Conservation (phyloP, 2,888 invertebrate species). For the Cephus pulcher region DNA sequence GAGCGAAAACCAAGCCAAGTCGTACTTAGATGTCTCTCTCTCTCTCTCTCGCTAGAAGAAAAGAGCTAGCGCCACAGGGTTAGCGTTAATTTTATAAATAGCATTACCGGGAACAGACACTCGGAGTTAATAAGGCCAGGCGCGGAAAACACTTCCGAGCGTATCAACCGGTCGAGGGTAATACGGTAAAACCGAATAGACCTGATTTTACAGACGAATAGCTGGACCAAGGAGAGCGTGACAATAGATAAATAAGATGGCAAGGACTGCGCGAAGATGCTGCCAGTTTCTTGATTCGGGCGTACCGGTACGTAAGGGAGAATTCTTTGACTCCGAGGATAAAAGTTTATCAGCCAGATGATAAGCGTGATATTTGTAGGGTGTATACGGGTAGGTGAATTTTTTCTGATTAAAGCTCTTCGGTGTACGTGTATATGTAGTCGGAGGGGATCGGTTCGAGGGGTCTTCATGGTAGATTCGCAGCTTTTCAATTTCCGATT, state of each 20-base stretch:
- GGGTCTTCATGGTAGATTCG: background rate
- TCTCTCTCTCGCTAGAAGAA: background rate
- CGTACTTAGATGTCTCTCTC: background rate
- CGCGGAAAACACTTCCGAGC: constrained; percentile 38
- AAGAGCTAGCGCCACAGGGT: constrained; percentile 7
- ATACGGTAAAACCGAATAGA: background rate
- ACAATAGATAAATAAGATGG: background rate
- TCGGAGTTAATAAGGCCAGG: constrained; percentile 47
- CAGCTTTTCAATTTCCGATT: background rate
- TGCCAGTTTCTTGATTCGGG: background rate
- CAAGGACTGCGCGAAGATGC: background rate
- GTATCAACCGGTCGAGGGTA: background rate
- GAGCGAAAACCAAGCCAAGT: background rate
- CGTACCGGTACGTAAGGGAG: background rate
- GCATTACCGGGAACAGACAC: constrained; percentile 47
- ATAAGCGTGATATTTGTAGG: background rate
- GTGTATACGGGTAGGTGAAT: background rate
- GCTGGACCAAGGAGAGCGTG: background rate
- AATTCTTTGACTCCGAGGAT: background rate
- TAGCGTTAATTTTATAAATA: constrained; percentile 53
- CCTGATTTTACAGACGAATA: constrained; percentile 18
- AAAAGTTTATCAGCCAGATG: background rate
- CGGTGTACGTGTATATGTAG: background rate
- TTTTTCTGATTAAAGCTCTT: background rate
- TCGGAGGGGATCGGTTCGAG: background rate